phyloP scores from a whole-genome alignment of 2,888 invertebrate species.

The Subacronicta megacephala region DNA sequence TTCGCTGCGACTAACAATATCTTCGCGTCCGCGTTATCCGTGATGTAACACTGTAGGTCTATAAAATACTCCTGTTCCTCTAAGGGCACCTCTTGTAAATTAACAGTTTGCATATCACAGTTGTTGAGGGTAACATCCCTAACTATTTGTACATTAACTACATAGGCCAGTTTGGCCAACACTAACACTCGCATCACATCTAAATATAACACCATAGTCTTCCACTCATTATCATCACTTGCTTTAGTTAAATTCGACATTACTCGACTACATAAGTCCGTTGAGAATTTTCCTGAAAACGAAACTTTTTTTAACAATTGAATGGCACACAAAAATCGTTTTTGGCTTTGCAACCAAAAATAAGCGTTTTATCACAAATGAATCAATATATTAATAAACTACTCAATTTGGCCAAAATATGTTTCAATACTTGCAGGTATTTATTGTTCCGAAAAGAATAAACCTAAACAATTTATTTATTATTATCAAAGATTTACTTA shows the following conservation, averaged over 20 bases:
- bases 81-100: constrained; percentile 79
- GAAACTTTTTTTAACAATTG: neutral
- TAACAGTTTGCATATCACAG: constrained; percentile 81
- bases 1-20: constrained; percentile 91
- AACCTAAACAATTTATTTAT: too few species aligned
- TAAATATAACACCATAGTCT: constrained; percentile 75
- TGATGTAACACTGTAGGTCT: constrained; percentile 90
- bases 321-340: neutral
- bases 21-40: constrained; percentile 88
- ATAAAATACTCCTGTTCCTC: constrained; percentile 74
- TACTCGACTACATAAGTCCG: constrained; percentile 75
- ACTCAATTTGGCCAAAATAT: too few species aligned
- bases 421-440: too few species aligned
- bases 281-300: constrained; percentile 81
- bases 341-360: too few species aligned
- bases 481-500: neutral
- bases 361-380: too few species aligned
- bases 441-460: too few species aligned
- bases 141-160: constrained; percentile 86
- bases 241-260: constrained; percentile 78
- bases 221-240: constrained; percentile 78
- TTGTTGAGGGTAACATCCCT: constrained; percentile 71
- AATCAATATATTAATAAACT: too few species aligned
- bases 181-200: constrained; percentile 79
- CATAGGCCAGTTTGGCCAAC: constrained; percentile 78